Conservation (phyloP, 2,113 vertebrate species). For the Pygathrix nemaeus region DNA sequence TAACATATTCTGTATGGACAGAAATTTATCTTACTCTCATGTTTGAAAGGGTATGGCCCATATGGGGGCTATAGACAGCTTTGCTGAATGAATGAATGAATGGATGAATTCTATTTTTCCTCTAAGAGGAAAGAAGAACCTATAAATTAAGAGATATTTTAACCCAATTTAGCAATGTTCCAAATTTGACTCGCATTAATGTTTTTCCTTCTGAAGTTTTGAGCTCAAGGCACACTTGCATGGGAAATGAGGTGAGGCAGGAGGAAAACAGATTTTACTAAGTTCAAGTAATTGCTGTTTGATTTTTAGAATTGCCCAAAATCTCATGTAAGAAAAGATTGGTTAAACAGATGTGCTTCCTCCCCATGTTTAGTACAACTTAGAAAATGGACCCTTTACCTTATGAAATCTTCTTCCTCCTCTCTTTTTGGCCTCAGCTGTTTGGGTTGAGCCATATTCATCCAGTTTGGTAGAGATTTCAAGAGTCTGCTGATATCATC, state of each 20-base stretch:
- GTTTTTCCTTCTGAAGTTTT: not conserved
- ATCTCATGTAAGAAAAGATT: not conserved
- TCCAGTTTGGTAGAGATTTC: slow-evolving; percentile 97
- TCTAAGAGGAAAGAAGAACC: not conserved
- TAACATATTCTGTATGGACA: not conserved
- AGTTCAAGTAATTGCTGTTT: not conserved
- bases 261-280: not conserved
- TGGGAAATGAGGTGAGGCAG: not conserved
- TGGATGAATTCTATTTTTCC: not conserved
- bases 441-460: slow-evolving; percentile 95
- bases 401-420: slow-evolving; percentile 97
- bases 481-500: slow-evolving; percentile 98
- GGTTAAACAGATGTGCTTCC: rapidly evolving
- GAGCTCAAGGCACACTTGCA: not conserved
- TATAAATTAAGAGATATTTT: not conserved
- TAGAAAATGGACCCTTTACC: slow-evolving; percentile 80
- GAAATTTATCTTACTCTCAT: not conserved
- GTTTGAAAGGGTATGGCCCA: not conserved
- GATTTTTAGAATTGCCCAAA: not conserved
- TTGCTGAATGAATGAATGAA: not conserved
- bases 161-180: not conserved
- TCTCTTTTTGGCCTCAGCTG: slow-evolving; percentile 95
- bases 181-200: not conserved
- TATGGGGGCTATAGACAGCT: not conserved
- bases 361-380: not conserved